These are phyloP conservation scores for Todiramphus saurophagus DNA, from an alignment of 2,113 vertebrate genomes.

Conservation along the genomic window DNA sequence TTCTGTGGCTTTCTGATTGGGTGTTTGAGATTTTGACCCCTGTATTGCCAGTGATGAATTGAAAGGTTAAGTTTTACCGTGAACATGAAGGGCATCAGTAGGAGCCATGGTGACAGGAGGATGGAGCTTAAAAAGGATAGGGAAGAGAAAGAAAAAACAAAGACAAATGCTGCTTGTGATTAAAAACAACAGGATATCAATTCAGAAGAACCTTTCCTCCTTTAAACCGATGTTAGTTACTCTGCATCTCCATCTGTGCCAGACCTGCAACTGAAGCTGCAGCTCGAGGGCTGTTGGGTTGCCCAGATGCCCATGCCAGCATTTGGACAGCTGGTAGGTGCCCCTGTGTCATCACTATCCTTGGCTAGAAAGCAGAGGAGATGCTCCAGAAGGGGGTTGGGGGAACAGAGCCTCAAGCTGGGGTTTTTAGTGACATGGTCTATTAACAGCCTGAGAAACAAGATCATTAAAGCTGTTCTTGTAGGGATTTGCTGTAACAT, in stretches of 20 bases:
- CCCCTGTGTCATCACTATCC: not conserved
- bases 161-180: not conserved
- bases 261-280: not conserved
- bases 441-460: slow-evolving; percentile 10
- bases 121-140: not conserved
- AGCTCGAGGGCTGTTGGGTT: not conserved
- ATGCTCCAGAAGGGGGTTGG: not conserved
- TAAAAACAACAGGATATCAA: not conserved
- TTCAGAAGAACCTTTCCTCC: not conserved
- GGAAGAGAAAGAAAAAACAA: not conserved
- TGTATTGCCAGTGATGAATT: not conserved
- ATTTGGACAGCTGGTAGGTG: not conserved
- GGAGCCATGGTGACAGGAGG: not conserved
- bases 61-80: not conserved
- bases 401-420: not conserved
- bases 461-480: not conserved
- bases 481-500: not conserved
- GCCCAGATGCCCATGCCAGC: not conserved
- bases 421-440: not conserved
- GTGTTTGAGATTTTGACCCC: not conserved
- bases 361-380: not conserved
- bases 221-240: not conserved
- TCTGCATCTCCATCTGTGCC: not conserved
- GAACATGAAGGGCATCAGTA: not conserved
- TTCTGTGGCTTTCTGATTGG: not conserved